phyloP scores from a whole-genome alignment of 2,888 invertebrate species.

The Elysia crispata region DNA sequence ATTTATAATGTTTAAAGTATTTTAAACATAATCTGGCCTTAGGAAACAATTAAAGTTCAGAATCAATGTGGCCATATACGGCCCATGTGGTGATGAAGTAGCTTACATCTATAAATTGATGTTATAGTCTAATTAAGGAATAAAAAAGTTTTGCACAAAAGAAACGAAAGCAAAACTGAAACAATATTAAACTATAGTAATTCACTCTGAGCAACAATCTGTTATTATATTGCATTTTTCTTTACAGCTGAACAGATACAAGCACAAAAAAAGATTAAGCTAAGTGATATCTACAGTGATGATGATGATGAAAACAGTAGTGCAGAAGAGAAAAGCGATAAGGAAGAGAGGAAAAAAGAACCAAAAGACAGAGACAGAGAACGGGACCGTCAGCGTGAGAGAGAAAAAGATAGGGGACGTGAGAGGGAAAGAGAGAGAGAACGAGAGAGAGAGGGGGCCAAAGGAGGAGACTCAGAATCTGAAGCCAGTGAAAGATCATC shows the following conservation, averaged over 20 bases:
- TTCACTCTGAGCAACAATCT: no score
- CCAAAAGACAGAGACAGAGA: slow-evolving; percentile 50
- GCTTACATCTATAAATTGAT: no score
- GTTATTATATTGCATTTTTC: slow-evolving; percentile 5
- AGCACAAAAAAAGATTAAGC: slow-evolving; percentile 87
- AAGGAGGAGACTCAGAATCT: slow-evolving; percentile 64
- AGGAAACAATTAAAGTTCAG: no score
- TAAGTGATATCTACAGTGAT: slow-evolving; percentile 94
- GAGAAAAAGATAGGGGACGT: slow-evolving; percentile 10
- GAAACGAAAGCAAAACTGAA: no score
- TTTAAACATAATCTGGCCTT: no score
- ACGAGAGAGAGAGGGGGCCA: no score
- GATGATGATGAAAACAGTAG: slow-evolving; percentile 74
- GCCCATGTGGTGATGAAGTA: no score
- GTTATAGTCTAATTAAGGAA: no score
- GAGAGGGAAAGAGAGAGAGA: slow-evolving; percentile 29
- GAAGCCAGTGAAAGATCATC: slow-evolving; percentile 63
- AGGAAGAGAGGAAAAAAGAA: slow-evolving; percentile 53
- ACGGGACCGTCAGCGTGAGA: slow-evolving; percentile 53
- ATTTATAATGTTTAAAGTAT: no score
- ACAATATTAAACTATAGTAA: no score
- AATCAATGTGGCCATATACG: no score
- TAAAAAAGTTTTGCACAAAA: no score
- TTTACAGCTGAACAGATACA: slow-evolving; percentile 52
- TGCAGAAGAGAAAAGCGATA: slow-evolving; percentile 58